Evolutionary conservation across 2,888 invertebrate genomes (phyloP).

Genomic region (Temnothorax unifasciatus): DNA sequence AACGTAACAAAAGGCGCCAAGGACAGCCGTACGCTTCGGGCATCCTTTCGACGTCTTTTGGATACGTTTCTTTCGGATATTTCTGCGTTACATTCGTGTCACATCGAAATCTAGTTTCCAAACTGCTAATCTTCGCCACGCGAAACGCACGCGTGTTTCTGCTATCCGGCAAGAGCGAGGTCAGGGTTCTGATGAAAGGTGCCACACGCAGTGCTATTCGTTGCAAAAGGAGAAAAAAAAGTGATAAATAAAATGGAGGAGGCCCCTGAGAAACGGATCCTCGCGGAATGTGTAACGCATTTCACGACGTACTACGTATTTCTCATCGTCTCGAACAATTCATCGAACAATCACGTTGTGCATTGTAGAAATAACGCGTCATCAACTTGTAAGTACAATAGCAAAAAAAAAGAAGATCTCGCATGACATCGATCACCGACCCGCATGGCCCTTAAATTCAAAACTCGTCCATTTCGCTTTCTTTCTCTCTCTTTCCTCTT

Average conservation of each 20-base stretch:
- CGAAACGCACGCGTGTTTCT: not conserved
- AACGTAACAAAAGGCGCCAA: not conserved
- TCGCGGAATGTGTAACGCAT: constrained; percentile 74
- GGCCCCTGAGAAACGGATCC: constrained; percentile 57
- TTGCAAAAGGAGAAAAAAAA: constrained; percentile 41
- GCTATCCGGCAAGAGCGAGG: constrained; percentile 16
- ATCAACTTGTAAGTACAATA: constrained; percentile 65
- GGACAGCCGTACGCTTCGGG: not conserved
- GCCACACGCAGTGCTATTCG: constrained; percentile 33
- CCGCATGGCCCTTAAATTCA: constrained; percentile 76
- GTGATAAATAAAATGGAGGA: constrained; percentile 46
- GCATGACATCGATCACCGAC: constrained; percentile 80
- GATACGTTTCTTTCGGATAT: constrained; percentile 1
- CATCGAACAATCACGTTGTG: constrained; percentile 29
- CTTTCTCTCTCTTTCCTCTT: not conserved
- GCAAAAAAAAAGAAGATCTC: constrained; percentile 68
- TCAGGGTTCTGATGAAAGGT: constrained; percentile 34
- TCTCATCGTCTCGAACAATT: constrained; percentile 41
- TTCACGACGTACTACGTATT: constrained; percentile 42
- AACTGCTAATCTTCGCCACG: not conserved
- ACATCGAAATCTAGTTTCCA: not conserved
- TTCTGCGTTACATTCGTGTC: constrained; percentile 3
- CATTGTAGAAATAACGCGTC: constrained; percentile 42
- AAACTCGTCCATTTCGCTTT: constrained; percentile 12
- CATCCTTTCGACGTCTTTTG: not conserved